phyloP scores from a whole-genome alignment of 2,888 invertebrate species.

The Coremacera marginata region DNA sequence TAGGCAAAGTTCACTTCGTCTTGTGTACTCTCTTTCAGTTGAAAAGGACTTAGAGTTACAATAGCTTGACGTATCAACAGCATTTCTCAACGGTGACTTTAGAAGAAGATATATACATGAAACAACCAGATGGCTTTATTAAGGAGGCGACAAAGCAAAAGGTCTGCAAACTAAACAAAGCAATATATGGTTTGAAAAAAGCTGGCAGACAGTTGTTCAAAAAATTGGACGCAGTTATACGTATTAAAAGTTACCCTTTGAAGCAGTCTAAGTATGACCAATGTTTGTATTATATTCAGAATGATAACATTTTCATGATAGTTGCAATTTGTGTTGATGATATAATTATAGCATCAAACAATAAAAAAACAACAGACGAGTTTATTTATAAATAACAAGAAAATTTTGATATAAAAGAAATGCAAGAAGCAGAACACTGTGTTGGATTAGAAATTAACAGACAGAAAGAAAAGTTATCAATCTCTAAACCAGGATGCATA shows the following conservation, averaged over 20 bases:
- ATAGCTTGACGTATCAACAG: constrained; percentile 42
- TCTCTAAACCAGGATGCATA: constrained; percentile 1
- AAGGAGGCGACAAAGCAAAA: constrained; percentile 7
- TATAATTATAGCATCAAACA: constrained; percentile 28
- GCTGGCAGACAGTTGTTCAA: constrained; percentile 30
- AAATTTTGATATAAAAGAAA: constrained; percentile 30
- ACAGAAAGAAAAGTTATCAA: background rate
- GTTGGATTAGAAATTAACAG: constrained; percentile 14
- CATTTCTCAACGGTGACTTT: constrained; percentile 39
- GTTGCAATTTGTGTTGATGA: constrained; percentile 38
- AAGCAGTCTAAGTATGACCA: constrained; percentile 31
- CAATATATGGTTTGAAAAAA: constrained; percentile 35
- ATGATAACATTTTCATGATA: background rate
- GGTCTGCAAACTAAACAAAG: constrained; percentile 30
- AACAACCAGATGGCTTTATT: constrained; percentile 24
- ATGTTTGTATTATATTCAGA: constrained; percentile 27
- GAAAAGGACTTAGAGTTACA: constrained; percentile 26
- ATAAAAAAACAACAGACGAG: constrained; percentile 5
- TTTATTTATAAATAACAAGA: constrained; percentile 21
- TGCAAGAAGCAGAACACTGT: constrained; percentile 21
- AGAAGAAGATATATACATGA: constrained; percentile 33
- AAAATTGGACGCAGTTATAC: constrained; percentile 17
- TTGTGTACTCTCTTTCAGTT: constrained; percentile 38
- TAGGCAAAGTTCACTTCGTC: constrained; percentile 36
- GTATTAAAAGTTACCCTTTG: constrained; percentile 21